Evolutionary conservation across 2,888 invertebrate species (phyloP), one percentile per base, ranked within the genome.

Genomic region (Mamestra brassicae): DNA sequence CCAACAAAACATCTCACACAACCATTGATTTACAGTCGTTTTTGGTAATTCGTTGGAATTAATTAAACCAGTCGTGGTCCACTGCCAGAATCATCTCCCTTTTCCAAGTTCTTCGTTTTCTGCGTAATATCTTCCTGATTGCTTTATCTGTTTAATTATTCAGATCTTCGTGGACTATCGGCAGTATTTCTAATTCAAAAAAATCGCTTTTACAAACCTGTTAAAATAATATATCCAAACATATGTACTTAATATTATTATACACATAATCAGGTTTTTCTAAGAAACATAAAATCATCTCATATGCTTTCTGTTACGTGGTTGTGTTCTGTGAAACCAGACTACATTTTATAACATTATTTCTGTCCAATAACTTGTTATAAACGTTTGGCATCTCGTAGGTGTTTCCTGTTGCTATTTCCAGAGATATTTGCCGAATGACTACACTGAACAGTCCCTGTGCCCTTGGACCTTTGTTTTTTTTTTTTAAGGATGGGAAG

Each of bases 381-480:
- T 64, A 63, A 70, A 58, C 58, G 52, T 76, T 70, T 80, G 81
- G 73, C 77, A 45, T 62, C 47, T 26, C 38, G 54, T 61, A n/a
- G 70, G 50, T 76, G 71, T 84, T 85, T 83, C 83, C 83, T 76
- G 75, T 64, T 61, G 65, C 70, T 85, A 85, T 85, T 81, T 74
- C 52, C 50, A 54, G 64, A 72, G 26, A 67, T 65, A 34, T 66
- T 73, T 58, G 17, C 58, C 52, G 66, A 66, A 47, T 69, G 74
- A 73, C 71, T 60, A 62, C 61, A 62, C 61, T 42, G 34, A 55
- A n/a, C 45, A 52, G 62, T 77, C 62, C 60, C 65, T 65, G 6
- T 69, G 76, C 73, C 84, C 75, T 78, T 84, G 81, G 65, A 58
- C 57, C 38, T 64, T 52, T 26, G 0, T 26, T 26, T 26, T 52